Evolutionary conservation across 2,797 vertebrate genomes (phyloP), one percentile per base, ranked within the genome.

Genomic region (Graptemys geographica): DNA sequence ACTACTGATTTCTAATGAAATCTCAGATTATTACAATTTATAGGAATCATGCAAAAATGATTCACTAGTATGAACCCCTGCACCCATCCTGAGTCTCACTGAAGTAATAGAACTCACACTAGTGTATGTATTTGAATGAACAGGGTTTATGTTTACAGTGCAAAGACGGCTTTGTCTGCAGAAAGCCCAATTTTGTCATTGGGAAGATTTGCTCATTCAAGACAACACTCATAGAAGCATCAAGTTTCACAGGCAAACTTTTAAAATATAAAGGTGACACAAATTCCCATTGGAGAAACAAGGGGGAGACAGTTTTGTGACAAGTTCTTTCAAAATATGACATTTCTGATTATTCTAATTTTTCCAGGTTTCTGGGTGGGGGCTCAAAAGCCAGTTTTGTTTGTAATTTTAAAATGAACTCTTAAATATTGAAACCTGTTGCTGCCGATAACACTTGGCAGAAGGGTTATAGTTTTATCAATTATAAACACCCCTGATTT

Each of bases 221-320:
- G 82, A 51, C 44, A n/a, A 19, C 44, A 49, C 21, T 56, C 11
- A 76, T 44, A 87, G 10, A 79, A 83, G 5, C 6, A 27, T 57
- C 56, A 74, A 2, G 0, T 59, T 81, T 92, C 78, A 3, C 53
- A 79, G 37, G 18, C 2, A 95, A 81, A 81, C 6, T 27, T 25
- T 86, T 57, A 82, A 93, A 92, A 92, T 62, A 23, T 78, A 31
- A 62, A 62, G 51, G 80, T 82, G 78, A 83, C 27, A 51, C 23
- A 87, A 90, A 91, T 83, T n/a, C 52, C 57, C 27, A 16, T 3
- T 16, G 53, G 57, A 65, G 5, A 91, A 28, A 21, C 69, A 33
- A 55, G 79, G 15, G 62, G 28, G 23, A 69, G 21, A 47, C 1
- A 15, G 28, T 56, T 86, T 83, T 83, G 52, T 49, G 59, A 10